Base-by-base conservation (phyloP, 1,140 invertebrate species). In the Pogonomyrmex californicus region DNA sequence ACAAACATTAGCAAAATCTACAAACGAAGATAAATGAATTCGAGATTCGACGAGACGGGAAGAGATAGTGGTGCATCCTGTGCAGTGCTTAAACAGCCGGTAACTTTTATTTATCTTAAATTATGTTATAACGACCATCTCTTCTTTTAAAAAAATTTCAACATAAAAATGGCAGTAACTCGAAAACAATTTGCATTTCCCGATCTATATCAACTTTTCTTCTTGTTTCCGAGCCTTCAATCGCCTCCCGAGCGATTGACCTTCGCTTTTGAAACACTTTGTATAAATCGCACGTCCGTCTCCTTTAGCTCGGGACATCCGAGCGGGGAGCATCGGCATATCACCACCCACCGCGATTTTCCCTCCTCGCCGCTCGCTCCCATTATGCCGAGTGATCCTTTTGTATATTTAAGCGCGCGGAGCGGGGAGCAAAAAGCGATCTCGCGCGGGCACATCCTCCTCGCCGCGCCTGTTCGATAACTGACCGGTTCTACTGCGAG, bases 401-500 rank as follows among this genome's bases (percentile, higher is more conserved):
- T 85, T 85, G 36, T 85, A 65, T 76, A 44, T 76, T 85, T 85
- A 78, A 85, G 17, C 49, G 76, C 23, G 9, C 7, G 23, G 7
- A 58, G 47, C 36, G 17, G 36, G 14, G 14, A 76, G 60, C 58
- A 54, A 65, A 76, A 85, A 77, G 47, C 44, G 66, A 10, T 6
- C 41, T 23, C 10, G 73, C 73, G 56, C 38, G 71, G 51, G 38
- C 47, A 66, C 62, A 54, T 82, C 47, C n/a, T 47, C 83, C n/a
- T 47, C 83, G 51, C 47, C 71, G 62, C 83, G 83, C 62, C 85
- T 86, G 76, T 86, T 56, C 62, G 75, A 86, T 81, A 86, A 86
- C 76, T 86, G 85, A 86, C 85, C 85, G 85, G 85, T 86, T 86
- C 85, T 79, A 86, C 85, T 86, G 82, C 73, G 75, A 4, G 58